Evolutionary conservation across 1,140 invertebrate species (phyloP).

Genomic region (Scaptomyza graminum): DNA sequence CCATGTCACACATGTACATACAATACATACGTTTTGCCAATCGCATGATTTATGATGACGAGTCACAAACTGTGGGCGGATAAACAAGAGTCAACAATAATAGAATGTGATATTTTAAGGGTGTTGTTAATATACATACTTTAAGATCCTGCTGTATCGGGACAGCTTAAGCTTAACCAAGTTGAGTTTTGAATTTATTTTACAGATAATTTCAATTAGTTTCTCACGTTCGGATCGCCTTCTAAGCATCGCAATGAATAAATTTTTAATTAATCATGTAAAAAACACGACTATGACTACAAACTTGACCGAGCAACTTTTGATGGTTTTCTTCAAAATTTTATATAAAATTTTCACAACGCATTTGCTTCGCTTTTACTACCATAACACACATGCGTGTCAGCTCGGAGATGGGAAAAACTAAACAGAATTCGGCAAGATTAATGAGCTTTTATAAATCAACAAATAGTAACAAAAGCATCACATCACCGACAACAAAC

Average conservation of each 20-base stretch:
- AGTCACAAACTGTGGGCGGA: slow-evolving; percentile 28
- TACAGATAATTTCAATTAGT: slow-evolving; percentile 10
- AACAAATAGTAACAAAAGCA: slow-evolving; percentile 63
- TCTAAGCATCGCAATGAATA: slow-evolving; percentile 54
- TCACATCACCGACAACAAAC: slow-evolving; percentile 58
- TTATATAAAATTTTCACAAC: slow-evolving; percentile 53
- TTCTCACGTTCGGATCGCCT: slow-evolving; percentile 58
- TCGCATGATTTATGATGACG: slow-evolving; percentile 68
- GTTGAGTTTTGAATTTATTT: background rate
- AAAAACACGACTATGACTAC: slow-evolving; percentile 25
- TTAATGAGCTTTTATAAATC: slow-evolving; percentile 73
- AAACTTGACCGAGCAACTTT: slow-evolving; percentile 40
- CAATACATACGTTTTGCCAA: slow-evolving; percentile 33
- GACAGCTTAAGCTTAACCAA: background rate
- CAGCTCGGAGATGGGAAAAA: slow-evolving; percentile 25
- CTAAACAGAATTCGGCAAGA: slow-evolving; percentile 65
- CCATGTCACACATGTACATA: slow-evolving; percentile 30
- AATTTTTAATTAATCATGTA: slow-evolving; percentile 78
- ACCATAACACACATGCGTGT: slow-evolving; percentile 14
- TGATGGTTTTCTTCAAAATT: slow-evolving; percentile 44
- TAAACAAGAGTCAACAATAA: slow-evolving; percentile 17
- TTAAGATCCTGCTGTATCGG: background rate
- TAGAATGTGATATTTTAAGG: background rate
- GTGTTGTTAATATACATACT: too few species aligned
- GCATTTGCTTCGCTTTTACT: slow-evolving; percentile 58